A percentile compares a stretch with the other conserved stretches of the same genome.
Conservation (phyloP, 2,797 vertebrate species). For the Danio tinwini region DNA sequence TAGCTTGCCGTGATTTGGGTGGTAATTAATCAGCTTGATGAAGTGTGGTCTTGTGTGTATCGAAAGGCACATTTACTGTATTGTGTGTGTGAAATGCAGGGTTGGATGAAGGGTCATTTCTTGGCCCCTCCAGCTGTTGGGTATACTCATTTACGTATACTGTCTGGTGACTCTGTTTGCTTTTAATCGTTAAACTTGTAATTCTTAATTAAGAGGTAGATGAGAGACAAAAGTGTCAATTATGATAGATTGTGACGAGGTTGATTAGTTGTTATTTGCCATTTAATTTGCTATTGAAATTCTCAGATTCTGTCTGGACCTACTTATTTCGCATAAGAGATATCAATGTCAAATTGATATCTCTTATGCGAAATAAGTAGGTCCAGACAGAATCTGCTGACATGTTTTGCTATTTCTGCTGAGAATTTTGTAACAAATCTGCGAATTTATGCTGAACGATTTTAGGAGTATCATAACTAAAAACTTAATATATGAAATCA, state of each 20-base stretch:
- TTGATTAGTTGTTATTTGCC: neutral
- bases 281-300: neutral
- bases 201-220: neutral
- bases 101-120: conserved; percentile 15
- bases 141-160: neutral
- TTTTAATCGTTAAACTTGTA: neutral
- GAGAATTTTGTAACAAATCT: too few relatives aligned
- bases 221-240: neutral
- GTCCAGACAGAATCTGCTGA: too few relatives aligned
- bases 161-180: conserved; percentile 1
- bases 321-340: too few relatives aligned
- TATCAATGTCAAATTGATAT: too few relatives aligned
- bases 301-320: too few relatives aligned
- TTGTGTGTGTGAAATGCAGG: conserved; percentile 40
- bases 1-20: conserved; percentile 22
- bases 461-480: too few relatives aligned
- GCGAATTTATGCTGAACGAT: too few relatives aligned
- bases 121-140: neutral
- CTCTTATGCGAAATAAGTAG: too few relatives aligned
- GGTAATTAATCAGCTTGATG: conserved; percentile 45
- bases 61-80: neutral
- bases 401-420: too few relatives aligned
- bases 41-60: conserved; percentile 30
- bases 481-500: too few relatives aligned
- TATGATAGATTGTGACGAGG: neutral